Conservation (phyloP, 2,888 invertebrate species). For the Pyrrhosoma nymphula region DNA sequence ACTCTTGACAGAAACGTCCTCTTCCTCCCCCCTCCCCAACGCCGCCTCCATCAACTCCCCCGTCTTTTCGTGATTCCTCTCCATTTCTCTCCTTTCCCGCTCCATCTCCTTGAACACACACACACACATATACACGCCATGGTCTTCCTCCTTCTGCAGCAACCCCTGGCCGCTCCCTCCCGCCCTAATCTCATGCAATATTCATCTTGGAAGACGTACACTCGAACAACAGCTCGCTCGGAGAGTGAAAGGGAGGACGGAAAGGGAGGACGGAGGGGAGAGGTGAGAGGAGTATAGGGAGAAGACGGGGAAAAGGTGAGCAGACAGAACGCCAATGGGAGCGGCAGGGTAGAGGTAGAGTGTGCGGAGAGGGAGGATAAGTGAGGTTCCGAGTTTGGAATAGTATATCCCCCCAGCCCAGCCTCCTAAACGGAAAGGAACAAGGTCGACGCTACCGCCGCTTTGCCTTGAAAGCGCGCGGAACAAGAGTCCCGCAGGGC, state of each 20-base stretch:
- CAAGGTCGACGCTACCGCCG: not conserved
- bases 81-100: not conserved
- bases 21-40: not conserved
- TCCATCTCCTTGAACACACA: not conserved
- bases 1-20: not conserved
- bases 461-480: not conserved
- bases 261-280: not conserved
- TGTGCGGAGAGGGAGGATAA: not conserved
- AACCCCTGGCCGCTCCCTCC: not conserved
- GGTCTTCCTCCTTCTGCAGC: not conserved
- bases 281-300: not conserved
- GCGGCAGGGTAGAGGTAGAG: too few relatives aligned
- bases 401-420: not conserved
- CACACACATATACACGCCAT: not conserved
- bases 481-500: not conserved
- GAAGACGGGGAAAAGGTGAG: not conserved
- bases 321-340: not conserved
- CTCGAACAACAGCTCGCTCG: slow-evolving; percentile 2
- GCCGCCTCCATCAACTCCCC: not conserved
- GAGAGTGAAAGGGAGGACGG: not conserved
- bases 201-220: slow-evolving; percentile 26
- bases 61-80: slow-evolving; percentile 16
- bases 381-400: not conserved
- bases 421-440: not conserved
- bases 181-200: slow-evolving; percentile 28